Base-by-base conservation (phyloP, 2,888 invertebrate species). In the Caenorhabditis uteleia region DNA sequence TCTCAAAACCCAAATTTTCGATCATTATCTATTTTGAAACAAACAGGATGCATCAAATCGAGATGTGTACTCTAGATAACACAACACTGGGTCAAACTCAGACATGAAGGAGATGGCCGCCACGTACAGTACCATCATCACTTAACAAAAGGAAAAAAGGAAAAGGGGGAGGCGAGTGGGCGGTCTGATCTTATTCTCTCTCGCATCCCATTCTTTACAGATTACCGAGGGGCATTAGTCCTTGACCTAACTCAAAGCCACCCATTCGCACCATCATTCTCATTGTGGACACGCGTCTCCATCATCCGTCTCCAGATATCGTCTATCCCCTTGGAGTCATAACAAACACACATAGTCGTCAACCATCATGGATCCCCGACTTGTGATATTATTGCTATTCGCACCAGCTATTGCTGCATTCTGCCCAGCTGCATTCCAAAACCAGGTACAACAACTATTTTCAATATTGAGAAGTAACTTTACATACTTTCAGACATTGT, bases 391-490 rank as follows among this genome's bases (percentile, higher is more conserved):
- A 21, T 57, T 69, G 16, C 43, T 69, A 26, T 46, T 66, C 12
- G 45, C 68, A 21, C 31, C 55, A n/a, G 49, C 53, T 26, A 48
- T 47, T n/a, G 36, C 60, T 5, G 76, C 76, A 21, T 78, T 75
- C 48, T 80, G 80, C 47, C 80, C 80, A 14, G 70, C 70, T 16
- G 59, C 80, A 40, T 72, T 81, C 53, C 56, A 74, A n/a, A 77
- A 82, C 43, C 73, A 72, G 68, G 75, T 75, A 61, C 18, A 33
- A 25, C 39, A 0, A 18, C 8, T 10, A 47, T 6, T 7, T 16
- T 21, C 18, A 39, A 16, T 14, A 12, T 36, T 26, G 18, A 26
- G n/a, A 53, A 36, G 6, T 44, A 23, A 20, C 21, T 21, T 34
- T 48, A 6, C 40, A 10, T 23, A 14, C 16, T 54, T 59, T 45